phyloP scores from a whole-genome alignment of 2,888 invertebrate genomes.

The Acronicta leporina region DNA sequence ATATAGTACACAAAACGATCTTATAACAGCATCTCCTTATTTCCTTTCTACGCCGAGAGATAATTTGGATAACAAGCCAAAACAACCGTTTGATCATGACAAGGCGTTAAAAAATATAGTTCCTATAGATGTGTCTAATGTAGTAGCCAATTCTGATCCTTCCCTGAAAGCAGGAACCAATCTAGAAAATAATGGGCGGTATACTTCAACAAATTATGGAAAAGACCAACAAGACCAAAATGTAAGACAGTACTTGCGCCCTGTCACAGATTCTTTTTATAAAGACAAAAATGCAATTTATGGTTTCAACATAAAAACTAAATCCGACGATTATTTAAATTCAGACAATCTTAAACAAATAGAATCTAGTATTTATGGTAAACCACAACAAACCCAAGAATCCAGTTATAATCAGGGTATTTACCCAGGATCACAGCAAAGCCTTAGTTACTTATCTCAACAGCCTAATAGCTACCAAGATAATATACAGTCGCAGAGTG shows the following conservation, averaged over 20 bases:
- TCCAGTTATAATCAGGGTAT: constrained; percentile 64
- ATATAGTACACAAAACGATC: constrained; percentile 71
- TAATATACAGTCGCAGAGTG: constrained; percentile 67
- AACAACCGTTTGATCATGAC: constrained; percentile 83
- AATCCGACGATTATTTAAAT: constrained; percentile 69
- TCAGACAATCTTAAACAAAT: constrained; percentile 69
- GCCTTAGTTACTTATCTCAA: constrained; percentile 66
- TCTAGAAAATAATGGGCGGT: constrained; percentile 66
- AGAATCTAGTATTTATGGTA: constrained; percentile 68
- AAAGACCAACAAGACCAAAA: constrained; percentile 76
- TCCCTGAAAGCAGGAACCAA: constrained; percentile 61
- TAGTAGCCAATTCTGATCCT: constrained; percentile 74
- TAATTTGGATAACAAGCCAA: constrained; percentile 69
- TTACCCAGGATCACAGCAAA: constrained; percentile 65
- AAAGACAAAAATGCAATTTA: constrained; percentile 83
- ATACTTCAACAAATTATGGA: constrained; percentile 64
- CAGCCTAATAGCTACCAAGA: constrained; percentile 68
- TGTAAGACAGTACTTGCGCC: constrained; percentile 73
- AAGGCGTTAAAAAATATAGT: constrained; percentile 86
- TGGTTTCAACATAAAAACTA: constrained; percentile 77
- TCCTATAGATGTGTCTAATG: constrained; percentile 84
- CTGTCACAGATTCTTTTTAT: constrained; percentile 78
- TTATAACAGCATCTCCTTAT: constrained; percentile 78
- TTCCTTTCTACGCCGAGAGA: constrained; percentile 71
- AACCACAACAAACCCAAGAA: constrained; percentile 68